A percentile compares a stretch with the other conserved stretches of the same genome.
Conservation (phyloP, 2,888 invertebrate genomes). For the Pollenia labialis region DNA sequence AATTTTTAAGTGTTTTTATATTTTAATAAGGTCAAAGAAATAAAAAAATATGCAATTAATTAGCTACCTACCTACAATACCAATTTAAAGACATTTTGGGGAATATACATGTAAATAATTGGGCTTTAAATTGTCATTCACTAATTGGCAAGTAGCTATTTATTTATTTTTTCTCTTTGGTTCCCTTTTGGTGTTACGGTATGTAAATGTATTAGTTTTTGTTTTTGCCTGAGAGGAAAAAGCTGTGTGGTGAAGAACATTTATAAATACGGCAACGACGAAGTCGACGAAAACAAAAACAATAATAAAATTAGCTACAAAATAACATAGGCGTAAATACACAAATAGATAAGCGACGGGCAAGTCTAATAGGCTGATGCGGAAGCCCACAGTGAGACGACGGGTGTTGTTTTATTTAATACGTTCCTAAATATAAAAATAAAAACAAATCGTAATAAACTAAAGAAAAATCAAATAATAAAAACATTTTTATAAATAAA, state of each 20-base stretch:
- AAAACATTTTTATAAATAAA: neutral
- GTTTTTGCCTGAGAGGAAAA: slow-evolving; percentile 6
- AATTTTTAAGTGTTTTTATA: too few relatives aligned
- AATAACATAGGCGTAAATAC: slow-evolving; percentile 70
- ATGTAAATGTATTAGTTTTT: slow-evolving; percentile 52
- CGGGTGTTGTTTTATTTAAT: slow-evolving; percentile 43
- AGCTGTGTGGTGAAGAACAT: slow-evolving; percentile 36
- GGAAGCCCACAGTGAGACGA: slow-evolving; percentile 60
- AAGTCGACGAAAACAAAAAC: slow-evolving; percentile 19
- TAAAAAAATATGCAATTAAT: too few relatives aligned
- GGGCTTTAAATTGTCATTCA: slow-evolving; percentile 24
- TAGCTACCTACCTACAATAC: too few relatives aligned
- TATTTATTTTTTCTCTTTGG: neutral
- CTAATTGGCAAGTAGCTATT: slow-evolving; percentile 24
- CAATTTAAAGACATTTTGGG: neutral
- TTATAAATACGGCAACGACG: slow-evolving; percentile 63
- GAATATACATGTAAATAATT: neutral
- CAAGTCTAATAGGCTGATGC: slow-evolving; percentile 62
- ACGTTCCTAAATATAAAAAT: slow-evolving; percentile 43
- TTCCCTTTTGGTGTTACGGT: neutral
- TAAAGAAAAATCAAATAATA: neutral
- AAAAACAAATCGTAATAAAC: slow-evolving; percentile 28
- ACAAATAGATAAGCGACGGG: slow-evolving; percentile 68
- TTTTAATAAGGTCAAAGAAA: too few relatives aligned
- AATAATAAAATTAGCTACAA: slow-evolving; percentile 64